Base-by-base conservation (phyloP, 2,113 vertebrate genomes). In the Pachycephala philippinensis region DNA sequence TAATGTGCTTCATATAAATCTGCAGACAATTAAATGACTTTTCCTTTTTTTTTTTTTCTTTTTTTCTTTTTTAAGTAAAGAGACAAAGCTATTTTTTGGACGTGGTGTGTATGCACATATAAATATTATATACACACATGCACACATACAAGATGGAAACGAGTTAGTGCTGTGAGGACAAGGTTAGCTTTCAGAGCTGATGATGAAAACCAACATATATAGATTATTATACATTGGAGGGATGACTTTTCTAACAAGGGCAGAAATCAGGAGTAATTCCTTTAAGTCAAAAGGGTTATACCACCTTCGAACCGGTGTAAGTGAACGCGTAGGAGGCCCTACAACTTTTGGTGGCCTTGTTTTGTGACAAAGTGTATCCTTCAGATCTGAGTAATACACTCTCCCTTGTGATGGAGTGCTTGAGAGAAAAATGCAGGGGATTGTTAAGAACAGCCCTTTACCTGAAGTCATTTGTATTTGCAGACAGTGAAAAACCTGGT, bases 1-100 rank as follows among this genome's bases (percentile, higher is more conserved):
- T 97, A 97, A 98, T 97, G 97, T 97, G 97, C 96, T 98, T 98
- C 94, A 90, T 87, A 96, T 61, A 94, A 98, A 96, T 96, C 63
- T 60, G 95, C 90, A 97, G 90, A 94, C 92, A 87, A 97, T 96
- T 97, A 95, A 97, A 97, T 86, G 68, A 88, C 82, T 97, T 83
- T 80, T 54, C 88, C 90, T 96, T 93, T 64, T 81, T 96, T 88
- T 75, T 96, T 96, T 89, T 47, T 53, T 11, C 10, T n/a, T 64
- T 96, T 69, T 82, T 52, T 81, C 80, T 94, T 92, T 77, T 87
- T 96, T 88, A 94, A 96, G 84, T 82, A 94, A 93, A 93, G 90
- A 95, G 80, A 97, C 95, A 97, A 96, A 95, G 83, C 85, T 84
- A 83, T 66, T 92, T 89, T 76, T 96, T 94, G 75, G 94, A 95